Evolutionary conservation across 2,888 invertebrate genomes (phyloP), one percentile per base, ranked within the genome.

Genomic region (Hirtodrosophila histrioides): DNA sequence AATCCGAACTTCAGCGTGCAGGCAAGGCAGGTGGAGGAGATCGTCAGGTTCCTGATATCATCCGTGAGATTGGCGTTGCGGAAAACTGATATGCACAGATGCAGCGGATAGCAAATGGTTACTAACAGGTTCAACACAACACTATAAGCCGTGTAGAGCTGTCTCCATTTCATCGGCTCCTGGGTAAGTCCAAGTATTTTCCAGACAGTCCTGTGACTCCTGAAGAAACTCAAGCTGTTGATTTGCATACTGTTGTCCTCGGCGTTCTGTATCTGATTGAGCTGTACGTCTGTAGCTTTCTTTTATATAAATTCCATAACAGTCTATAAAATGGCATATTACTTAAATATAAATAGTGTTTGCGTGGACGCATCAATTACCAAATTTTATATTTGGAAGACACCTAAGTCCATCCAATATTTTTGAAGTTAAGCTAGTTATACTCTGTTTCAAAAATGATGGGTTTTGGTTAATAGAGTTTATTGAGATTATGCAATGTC

Each of bases 51-150:
- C 35, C 77, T 58, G 3, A 89, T 76, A 23, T 88, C 69, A 7
- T 82, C 87, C n/a, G 75, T 61, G 6, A 75, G 55, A 5, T 50
- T 72, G 3, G 50, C 48, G 24, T 77, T 86, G 0, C 55, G 54
- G 9, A 89, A 73, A 0, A 85, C 39, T 0, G 57, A 51, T 37
- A 88, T 39, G 4, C 57, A 75, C 45, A 90, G 48, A 49, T 90
- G 90, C 0, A 88, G 2, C 1, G 90, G 90, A 74, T 88, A 90
- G 3, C 66, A 66, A 9, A 89, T 2, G 0, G 78, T 89, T 3
- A 80, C 49, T 1, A 75, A 2, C 3, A 76, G 3, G n/a, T 75
- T 65, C 4, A 78, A 0, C 0, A 80, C 5, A 2, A 65, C 0
- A 4, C 31, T 33, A n/a, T 72, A 55, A 10, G 17, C 8, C 0